These are phyloP conservation scores for Hydrotaea cyrtoneurina DNA, from an alignment of 2,888 invertebrate genomes.

Conservation along the genomic window DNA sequence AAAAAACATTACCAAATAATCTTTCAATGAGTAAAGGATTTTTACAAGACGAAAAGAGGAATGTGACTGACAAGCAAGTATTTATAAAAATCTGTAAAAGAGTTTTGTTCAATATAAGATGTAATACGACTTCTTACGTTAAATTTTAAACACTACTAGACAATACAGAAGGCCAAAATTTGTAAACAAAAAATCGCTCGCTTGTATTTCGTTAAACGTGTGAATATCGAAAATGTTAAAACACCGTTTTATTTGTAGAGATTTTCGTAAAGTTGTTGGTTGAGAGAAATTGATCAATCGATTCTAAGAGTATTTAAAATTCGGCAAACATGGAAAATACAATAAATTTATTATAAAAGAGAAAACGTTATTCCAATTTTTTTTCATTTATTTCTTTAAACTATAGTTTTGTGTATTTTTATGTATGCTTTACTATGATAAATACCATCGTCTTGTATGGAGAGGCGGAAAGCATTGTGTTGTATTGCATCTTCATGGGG, in stretches of 20 bases:
- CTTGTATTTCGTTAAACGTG: slow-evolving; percentile 48
- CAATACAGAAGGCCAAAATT: slow-evolving; percentile 59
- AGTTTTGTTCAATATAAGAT: slow-evolving; percentile 16
- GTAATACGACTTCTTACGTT: slow-evolving; percentile 56
- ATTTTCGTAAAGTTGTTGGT: slow-evolving; percentile 21
- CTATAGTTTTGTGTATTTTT: slow-evolving; percentile 76
- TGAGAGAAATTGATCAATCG: slow-evolving; percentile 30
- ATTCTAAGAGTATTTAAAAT: slow-evolving; percentile 23
- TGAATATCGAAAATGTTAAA: slow-evolving; percentile 57
- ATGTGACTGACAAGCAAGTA: slow-evolving; percentile 32
- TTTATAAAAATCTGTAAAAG: slow-evolving; percentile 33
- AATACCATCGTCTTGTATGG: slow-evolving; percentile 77
- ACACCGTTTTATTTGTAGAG: slow-evolving; percentile 54
- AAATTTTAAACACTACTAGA: slow-evolving; percentile 57
- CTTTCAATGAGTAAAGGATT: slow-evolving; percentile 49
- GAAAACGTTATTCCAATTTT: slow-evolving; percentile 73
- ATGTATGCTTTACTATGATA: slow-evolving; percentile 75
- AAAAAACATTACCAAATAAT: slow-evolving; percentile 60
- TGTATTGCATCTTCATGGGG: slow-evolving; percentile 30
- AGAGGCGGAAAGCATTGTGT: slow-evolving; percentile 48
- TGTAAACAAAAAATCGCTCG: slow-evolving; percentile 59
- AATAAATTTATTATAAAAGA: slow-evolving; percentile 43
- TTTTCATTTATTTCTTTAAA: slow-evolving; percentile 70
- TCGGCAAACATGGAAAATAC: slow-evolving; percentile 45
- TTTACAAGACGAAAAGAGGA: slow-evolving; percentile 57